A percentile compares a stretch with the other conserved stretches of the same genome.
Evolutionary conservation across 2,113 vertebrate species (phyloP).

Genomic region (Halichoerus grypus): DNA sequence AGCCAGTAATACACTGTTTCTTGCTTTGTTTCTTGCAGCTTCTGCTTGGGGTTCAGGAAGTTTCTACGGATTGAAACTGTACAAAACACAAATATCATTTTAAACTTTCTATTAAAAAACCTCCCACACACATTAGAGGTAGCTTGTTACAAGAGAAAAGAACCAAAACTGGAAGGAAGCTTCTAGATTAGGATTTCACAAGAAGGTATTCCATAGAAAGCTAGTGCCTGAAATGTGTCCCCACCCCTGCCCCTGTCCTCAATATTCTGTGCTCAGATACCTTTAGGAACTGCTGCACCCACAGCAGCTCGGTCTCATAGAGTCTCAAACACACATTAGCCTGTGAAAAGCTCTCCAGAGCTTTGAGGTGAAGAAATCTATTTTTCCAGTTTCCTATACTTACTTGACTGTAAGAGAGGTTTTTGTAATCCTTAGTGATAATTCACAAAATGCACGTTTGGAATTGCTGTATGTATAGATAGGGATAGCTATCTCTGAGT

Average conservation of each 20-base stretch:
- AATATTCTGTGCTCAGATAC: not conserved
- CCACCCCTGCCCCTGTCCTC: accelerated
- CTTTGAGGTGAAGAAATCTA: not conserved
- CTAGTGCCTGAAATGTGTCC: not conserved
- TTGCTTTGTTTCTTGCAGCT: not conserved
- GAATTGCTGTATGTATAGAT: not conserved
- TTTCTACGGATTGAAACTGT: not conserved
- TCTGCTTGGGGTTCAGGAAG: not conserved
- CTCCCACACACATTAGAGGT: not conserved
- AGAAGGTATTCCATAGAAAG: not conserved
- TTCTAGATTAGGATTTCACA: not conserved
- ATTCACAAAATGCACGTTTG: not conserved
- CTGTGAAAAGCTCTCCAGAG: not conserved
- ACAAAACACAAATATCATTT: not conserved
- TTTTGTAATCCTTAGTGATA: not conserved
- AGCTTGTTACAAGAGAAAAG: not conserved
- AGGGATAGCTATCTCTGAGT: not conserved
- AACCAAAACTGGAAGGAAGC: not conserved
- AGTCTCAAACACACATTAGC: not conserved
- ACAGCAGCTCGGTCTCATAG: accelerated
- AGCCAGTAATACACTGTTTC: not conserved
- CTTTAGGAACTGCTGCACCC: not conserved
- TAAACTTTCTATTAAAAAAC: not conserved
- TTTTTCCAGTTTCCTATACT: not conserved
- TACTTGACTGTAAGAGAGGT: not conserved